phyloP scores from a whole-genome alignment of 1,140 invertebrate species.

The Cherax destructor region DNA sequence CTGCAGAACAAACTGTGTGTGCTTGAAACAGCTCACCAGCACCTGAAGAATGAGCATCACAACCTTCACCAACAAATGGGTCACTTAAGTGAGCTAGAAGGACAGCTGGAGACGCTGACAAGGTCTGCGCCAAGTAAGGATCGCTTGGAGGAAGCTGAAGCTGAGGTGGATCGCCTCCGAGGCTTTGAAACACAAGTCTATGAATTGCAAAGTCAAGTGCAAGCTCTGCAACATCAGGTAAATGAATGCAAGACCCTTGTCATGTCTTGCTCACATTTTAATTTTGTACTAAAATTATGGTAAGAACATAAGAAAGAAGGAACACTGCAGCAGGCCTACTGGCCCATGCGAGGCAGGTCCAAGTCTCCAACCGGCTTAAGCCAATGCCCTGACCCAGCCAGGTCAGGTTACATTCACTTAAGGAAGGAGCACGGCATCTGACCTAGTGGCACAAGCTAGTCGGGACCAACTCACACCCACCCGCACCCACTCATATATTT shows the following conservation, averaged over 20 bases:
- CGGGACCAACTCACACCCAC: too few relatives aligned
- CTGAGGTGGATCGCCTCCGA: slow-evolving; percentile 51
- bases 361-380: too few relatives aligned
- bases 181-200: slow-evolving; percentile 67
- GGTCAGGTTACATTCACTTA: too few relatives aligned
- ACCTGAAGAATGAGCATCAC: slow-evolving; percentile 27
- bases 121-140: not conserved
- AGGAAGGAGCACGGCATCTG: too few relatives aligned
- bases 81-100: not conserved
- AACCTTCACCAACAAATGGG: slow-evolving; percentile 6
- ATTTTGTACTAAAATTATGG: too few relatives aligned
- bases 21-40: not conserved
- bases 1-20: slow-evolving; percentile 26
- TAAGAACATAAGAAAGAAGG: too few relatives aligned
- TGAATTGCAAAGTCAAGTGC: slow-evolving; percentile 69
- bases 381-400: too few relatives aligned
- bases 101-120: not conserved
- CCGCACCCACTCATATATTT: too few relatives aligned
- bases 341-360: too few relatives aligned
- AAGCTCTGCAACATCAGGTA: slow-evolving; percentile 69
- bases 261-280: not conserved
- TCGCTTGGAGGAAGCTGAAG: slow-evolving; percentile 39
- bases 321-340: too few relatives aligned
- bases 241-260: not conserved
- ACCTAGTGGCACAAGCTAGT: too few relatives aligned